phyloP scores from a whole-genome alignment of 1,140 invertebrate genomes.

The Lasioglossum baleicum region DNA sequence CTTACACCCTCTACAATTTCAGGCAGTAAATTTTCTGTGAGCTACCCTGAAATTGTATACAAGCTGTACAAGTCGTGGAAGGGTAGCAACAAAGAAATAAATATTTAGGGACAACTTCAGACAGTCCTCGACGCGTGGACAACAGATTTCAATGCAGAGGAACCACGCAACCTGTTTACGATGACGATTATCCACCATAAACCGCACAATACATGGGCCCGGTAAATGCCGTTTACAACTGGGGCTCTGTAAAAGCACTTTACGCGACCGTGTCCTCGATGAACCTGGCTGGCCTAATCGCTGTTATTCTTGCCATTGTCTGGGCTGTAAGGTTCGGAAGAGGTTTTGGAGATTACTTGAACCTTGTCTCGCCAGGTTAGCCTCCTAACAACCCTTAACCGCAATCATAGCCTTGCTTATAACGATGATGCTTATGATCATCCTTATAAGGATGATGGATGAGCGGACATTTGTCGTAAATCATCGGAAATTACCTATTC shows the following conservation, averaged over 20 bases:
- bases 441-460: no score
- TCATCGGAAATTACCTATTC: no score
- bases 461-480: no score
- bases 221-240: slow-evolving; percentile 35
- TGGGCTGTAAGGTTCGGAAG: slow-evolving; percentile 39
- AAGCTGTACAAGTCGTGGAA: no score
- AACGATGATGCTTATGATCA: no score
- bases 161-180: slow-evolving; percentile 1
- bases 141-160: background rate
- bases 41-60: no score
- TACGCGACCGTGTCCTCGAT: slow-evolving; percentile 30
- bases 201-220: slow-evolving; percentile 38
- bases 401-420: no score
- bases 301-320: slow-evolving; percentile 16
- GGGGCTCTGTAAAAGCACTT: slow-evolving; percentile 42
- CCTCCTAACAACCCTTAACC: background rate
- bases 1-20: no score
- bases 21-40: no score
- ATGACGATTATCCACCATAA: slow-evolving; percentile 19
- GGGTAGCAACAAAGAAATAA: no score
- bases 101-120: no score
- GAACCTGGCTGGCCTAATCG: slow-evolving; percentile 33
- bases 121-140: no score
- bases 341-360: slow-evolving; percentile 40
- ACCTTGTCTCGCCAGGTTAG: slow-evolving; percentile 50